Conservation (phyloP, 2,113 vertebrate species). For the Tenebrosternarchus preto region DNA sequence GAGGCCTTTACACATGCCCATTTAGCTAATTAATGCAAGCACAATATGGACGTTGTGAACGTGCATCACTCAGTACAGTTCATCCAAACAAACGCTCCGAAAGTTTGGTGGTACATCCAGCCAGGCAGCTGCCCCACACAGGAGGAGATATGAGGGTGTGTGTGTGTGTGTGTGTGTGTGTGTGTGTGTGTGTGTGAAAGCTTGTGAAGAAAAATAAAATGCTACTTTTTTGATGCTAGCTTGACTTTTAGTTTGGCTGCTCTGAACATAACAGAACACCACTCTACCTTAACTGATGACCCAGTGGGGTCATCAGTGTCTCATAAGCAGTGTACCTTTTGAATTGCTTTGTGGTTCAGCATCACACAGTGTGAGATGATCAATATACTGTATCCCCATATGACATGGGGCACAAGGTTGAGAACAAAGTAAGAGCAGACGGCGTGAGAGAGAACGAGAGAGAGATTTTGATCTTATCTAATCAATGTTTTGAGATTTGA, state of each 20-base stretch:
- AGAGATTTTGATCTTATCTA: not conserved
- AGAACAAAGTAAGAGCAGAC: not conserved
- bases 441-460: not conserved
- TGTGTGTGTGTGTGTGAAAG: constrained; percentile 8
- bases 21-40: constrained; percentile 32
- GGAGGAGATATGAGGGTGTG: too few relatives aligned
- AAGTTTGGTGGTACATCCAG: constrained; percentile 9
- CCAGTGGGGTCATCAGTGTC: not conserved
- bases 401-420: not conserved
- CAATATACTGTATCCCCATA: constrained; percentile 11
- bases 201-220: not conserved
- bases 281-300: constrained; percentile 22
- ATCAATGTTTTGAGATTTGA: constrained; percentile 35
- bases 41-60: constrained; percentile 29
- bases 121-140: too few relatives aligned
- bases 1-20: not conserved
- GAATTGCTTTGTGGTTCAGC: constrained; percentile 22
- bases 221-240: not conserved
- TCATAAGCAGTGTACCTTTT: constrained; percentile 10
- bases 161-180: constrained; percentile 9
- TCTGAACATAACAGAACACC: not conserved
- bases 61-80: constrained; percentile 37
- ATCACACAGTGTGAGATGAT: constrained; percentile 4
- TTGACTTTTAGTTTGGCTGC: constrained; percentile 21
- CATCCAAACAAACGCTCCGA: constrained; percentile 30